Evolutionary conservation across 2,888 invertebrate species (phyloP).

Genomic region (Ecdyonurus torrentis): DNA sequence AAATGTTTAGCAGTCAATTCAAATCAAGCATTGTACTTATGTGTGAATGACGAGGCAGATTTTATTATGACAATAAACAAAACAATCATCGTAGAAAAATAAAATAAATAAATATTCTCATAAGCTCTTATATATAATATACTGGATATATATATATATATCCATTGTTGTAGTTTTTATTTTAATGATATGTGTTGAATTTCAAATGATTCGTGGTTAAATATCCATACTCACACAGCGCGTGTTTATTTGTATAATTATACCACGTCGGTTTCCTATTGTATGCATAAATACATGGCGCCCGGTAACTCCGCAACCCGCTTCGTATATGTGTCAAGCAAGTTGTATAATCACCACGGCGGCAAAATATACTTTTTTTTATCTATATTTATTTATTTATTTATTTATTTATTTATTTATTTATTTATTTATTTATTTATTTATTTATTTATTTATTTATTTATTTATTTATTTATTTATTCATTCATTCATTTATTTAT

Average conservation of each 20-base stretch:
- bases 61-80: neutral
- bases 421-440: too few species aligned
- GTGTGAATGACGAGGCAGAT: neutral
- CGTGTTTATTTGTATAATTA: too few species aligned
- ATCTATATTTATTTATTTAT: too few species aligned
- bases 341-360: neutral
- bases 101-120: neutral
- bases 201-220: neutral
- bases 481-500: too few species aligned
- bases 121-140: neutral
- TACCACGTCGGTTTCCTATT: neutral
- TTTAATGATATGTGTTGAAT: neutral
- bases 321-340: neutral
- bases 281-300: too few species aligned
- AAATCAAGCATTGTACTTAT: neutral
- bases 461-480: too few species aligned
- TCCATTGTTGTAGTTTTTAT: neutral
- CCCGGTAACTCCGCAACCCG: neutral
- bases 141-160: too few species aligned
- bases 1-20: neutral
- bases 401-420: too few species aligned
- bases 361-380: too few species aligned
- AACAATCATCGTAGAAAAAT: neutral
- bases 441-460: too few species aligned
- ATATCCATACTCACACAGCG: neutral